Base-by-base conservation (phyloP, 2,888 invertebrate genomes). In the Caenorhabditis becei region DNA sequence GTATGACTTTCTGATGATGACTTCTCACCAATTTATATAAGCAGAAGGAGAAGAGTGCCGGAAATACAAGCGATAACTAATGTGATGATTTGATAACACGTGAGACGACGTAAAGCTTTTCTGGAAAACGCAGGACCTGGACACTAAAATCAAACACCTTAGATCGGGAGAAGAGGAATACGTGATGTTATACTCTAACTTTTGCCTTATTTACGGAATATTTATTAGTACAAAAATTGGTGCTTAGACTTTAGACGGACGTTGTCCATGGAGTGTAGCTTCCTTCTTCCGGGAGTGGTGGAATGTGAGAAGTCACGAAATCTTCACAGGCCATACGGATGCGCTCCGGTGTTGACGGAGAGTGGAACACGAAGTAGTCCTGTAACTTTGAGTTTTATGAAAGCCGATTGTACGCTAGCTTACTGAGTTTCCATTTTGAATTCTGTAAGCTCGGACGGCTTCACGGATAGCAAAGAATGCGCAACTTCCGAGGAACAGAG, bases 241-340 rank as follows among this genome's bases (percentile, higher is more conserved):
- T 26, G 1, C 10, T 11, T 23, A 62, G n/a, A 26, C 11, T 37
- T 82, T 74, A 84, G 14, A 84, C 72, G 20, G 77, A 70, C 32
- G 83, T 61, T 4, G 83, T 85, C 85, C 85, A 85, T 10, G 83
- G 83, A 3, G 83, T 85, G 69, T 78, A 85, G 8, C 69, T 47
- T 16, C 80, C 80, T 24, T 77, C 77, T 32, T 81, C 80, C 0
- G 85, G 85, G 26, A 85, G 82, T 24, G 41, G 11, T 26, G 84
- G 83, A n/a, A 80, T 51, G 41, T 80, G 70, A 18, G 70, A 75
- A 47, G 63, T 79, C 24, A 72, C 56, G 37, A 79, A 93, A 91
- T 97, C 97, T 86, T 94, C 93, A 89, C 97, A 97, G 16, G 95
- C 95, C 94, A 96, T 94, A 62, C 97, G 94, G 88, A 97, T 96